Evolutionary conservation across 2,113 vertebrate genomes (phyloP), one percentile per base, ranked within the genome.

Genomic region (Mesoclemmys tuberculata): DNA sequence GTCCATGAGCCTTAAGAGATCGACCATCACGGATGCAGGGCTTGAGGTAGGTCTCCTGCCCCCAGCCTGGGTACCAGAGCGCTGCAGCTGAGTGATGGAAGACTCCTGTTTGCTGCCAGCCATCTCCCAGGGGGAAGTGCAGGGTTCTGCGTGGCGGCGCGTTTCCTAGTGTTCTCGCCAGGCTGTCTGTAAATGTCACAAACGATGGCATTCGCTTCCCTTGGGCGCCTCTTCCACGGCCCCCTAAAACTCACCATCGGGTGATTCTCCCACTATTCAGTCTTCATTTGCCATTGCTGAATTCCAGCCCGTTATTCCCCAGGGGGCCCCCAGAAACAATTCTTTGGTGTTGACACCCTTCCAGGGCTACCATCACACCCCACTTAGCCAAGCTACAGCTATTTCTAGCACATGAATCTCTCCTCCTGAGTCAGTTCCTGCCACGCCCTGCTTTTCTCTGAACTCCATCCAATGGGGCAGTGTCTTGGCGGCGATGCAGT

Each of bases 1-100:
- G 96, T 99, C 99, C 56, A 99, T 99, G 98, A 99, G 99, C 95
- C 99, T 99, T 96, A 99, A 99, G 97, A 99, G 99, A 95, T 99
- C 99, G 2, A 99, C 99, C 93, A 99, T 99, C 97, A 99, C 99
- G 0, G 99, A 99, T 0, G 99, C 99, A 0, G 99, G 99, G 64
- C 96, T 99, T 84, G 99, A 99, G 99, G 99, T 99, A 98, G 98
- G 98, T 96, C 91, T 22, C 11, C 19, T 1, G 0, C 4, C 14
- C 5, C 44, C 3, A 22, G 19, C 21, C n/a, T 71, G 64, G 64
- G n/a, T 38, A 22, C n/a, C n/a, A 38, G 8, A 2, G n/a, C 38
- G n/a, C 10, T 38, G 64, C 18, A 8, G 64, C 35, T 71, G n/a
- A 38, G 19, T 68, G 35, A n/a, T 71, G 19, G 35, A 71, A 71